phyloP scores from a whole-genome alignment of 2,888 invertebrate genomes.

The Spatulosminthurus flaviceps region DNA sequence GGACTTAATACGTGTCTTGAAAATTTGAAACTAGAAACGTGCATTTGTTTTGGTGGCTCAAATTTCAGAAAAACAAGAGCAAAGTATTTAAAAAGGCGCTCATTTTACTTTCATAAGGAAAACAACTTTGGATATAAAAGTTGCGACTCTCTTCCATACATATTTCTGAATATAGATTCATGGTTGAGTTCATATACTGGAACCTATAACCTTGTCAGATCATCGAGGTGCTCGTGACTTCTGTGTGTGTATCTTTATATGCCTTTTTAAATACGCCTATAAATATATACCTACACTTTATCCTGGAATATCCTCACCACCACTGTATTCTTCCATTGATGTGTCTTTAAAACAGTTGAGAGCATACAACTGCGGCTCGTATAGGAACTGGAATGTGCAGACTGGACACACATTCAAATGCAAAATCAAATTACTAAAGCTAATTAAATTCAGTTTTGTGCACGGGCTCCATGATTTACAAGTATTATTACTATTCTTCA shows the following conservation, averaged over 20 bases:
- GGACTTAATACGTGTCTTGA: not conserved
- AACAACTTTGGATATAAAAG: not conserved
- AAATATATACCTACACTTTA: not conserved
- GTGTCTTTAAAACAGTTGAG: not conserved
- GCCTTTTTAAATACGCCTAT: not conserved
- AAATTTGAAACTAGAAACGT: constrained; percentile 15
- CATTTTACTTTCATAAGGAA: constrained; percentile 21
- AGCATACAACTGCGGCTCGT: no score
- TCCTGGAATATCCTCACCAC: not conserved
- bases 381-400: no score
- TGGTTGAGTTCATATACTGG: not conserved
- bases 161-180: not conserved
- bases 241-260: not conserved
- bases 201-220: not conserved
- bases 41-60: constrained; percentile 13
- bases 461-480: no score
- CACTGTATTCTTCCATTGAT: not conserved
- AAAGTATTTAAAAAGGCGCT: not conserved
- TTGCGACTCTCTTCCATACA: not conserved
- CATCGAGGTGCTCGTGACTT: not conserved
- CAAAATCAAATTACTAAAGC: no score
- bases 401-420: no score
- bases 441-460: no score
- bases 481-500: no score
- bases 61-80: constrained; percentile 10